Evolutionary conservation across 64 coral and sea anemone species (phyloP), one percentile per base, ranked within the genome.

Genomic region (Montipora foliosa): DNA sequence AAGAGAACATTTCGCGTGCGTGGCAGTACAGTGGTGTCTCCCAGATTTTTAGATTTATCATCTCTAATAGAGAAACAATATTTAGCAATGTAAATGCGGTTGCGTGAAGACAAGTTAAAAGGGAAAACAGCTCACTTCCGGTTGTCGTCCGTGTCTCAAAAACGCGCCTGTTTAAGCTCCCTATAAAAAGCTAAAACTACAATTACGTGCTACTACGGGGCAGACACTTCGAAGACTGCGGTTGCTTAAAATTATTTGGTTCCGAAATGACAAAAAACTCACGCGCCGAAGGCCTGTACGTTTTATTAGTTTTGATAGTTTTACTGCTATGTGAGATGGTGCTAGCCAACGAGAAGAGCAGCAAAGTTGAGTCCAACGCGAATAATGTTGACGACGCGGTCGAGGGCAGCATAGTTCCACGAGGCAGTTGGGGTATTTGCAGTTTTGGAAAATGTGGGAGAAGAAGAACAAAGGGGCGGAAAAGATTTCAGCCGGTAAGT

Each of bases 401-500:
- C 3, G 62, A 67, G 7, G 62, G 5, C 4, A 0, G 6, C 3
- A 69, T 20, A 17, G 45, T 49, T 9, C 76, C 45, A 15, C 76
- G 24, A 13, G 74, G 25, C 37, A 22, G 20, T 13, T 67, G 62
- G 46, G 14, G 15, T 9, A 8, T 50, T 6, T 85, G 82, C 8
- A 15, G 49, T n/a, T 15, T 15, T 21, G 82, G 82, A 49, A 71
- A 48, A 46, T 85, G 82, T n/a, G n/a, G 15, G 0, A 85, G 66
- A 4, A 29, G 59, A 14, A 44, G 59, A 44, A 7, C 61, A 14
- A 64, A 44, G 12, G 24, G 81, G 8, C 69, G 49, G 46, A 67
- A 44, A 47, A 62, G 82, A 20, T 69, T 85, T 46, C 9, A 85
- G 12, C 67, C 10, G 82, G 82, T 85, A 71, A 85, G 82, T 5